A percentile compares a stretch with the other conserved stretches of the same genome.
phyloP scores from a whole-genome alignment of 2,888 invertebrate species.

The Apodemia zela region DNA sequence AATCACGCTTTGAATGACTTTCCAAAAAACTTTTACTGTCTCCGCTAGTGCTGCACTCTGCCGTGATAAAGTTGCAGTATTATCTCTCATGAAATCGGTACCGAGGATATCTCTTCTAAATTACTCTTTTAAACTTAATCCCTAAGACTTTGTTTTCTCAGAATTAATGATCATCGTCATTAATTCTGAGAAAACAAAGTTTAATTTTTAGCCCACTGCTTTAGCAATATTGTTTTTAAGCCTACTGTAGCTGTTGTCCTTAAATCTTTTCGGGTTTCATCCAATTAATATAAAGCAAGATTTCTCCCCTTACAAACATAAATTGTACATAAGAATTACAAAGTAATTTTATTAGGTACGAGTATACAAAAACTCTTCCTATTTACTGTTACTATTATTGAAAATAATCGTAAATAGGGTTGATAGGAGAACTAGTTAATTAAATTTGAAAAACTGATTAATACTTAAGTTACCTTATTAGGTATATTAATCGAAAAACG shows the following conservation, averaged over 20 bases:
- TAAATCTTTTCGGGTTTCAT: slow-evolving; percentile 11
- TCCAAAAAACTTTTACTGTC: too few species aligned
- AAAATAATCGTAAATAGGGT: too few species aligned
- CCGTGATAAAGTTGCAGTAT: too few species aligned
- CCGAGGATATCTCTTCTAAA: background rate
- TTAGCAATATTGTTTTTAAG: slow-evolving; percentile 6
- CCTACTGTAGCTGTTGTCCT: background rate
- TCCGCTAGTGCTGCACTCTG: too few species aligned
- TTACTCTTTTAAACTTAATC: background rate
- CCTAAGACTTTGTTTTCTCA: background rate
- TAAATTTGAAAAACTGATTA: too few species aligned
- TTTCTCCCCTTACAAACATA: slow-evolving; percentile 2
- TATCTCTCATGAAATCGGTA: background rate
- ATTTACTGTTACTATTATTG: too few species aligned
- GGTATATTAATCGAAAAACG: too few species aligned
- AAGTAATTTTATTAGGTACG: too few species aligned
- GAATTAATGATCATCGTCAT: background rate
- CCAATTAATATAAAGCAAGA: background rate
- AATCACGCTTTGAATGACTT: too few species aligned
- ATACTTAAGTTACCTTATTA: too few species aligned
- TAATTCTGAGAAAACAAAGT: background rate
- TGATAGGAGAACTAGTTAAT: too few species aligned
- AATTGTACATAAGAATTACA: background rate
- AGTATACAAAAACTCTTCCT: too few species aligned
- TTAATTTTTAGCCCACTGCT: slow-evolving; percentile 1